phyloP scores from a whole-genome alignment of 2,888 invertebrate genomes.

The Sminthurides aquaticus region DNA sequence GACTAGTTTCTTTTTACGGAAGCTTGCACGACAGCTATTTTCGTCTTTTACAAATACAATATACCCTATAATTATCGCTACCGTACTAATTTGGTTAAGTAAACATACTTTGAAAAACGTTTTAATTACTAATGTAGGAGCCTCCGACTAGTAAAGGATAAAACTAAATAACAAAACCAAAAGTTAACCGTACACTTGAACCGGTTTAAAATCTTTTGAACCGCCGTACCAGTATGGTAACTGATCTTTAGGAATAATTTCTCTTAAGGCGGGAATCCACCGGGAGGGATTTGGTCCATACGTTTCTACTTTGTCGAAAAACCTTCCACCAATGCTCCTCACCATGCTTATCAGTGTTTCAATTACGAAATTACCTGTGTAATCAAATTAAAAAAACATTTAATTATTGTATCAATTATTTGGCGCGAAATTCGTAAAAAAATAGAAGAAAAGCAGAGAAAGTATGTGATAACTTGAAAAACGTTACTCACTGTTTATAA shows the following conservation, averaged over 20 bases:
- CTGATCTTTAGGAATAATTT: neutral
- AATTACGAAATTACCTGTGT: neutral
- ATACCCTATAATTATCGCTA: too few species aligned
- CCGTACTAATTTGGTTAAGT: too few species aligned
- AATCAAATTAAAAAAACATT: neutral
- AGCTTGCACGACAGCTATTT: too few species aligned
- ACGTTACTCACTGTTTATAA: constrained; percentile 1
- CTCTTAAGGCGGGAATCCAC: neutral
- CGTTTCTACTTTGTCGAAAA: constrained; percentile 2
- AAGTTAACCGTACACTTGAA: neutral
- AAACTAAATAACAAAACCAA: too few species aligned
- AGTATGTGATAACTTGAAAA: too few species aligned
- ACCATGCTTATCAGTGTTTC: neutral
- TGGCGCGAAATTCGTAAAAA: neutral
- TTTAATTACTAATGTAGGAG: too few species aligned
- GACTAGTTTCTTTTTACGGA: too few species aligned
- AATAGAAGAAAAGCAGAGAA: too few species aligned
- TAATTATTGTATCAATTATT: neutral
- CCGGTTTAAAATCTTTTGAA: neutral
- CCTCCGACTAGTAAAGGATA: too few species aligned
- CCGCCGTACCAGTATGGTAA: constrained; percentile 2
- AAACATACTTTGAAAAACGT: too few species aligned
- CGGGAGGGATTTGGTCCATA: neutral
- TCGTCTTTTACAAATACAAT: too few species aligned
- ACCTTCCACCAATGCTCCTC: neutral